A percentile compares a stretch with the other conserved stretches of the same genome.
Conservation (phyloP, 1,140 invertebrate genomes). For the Penaeus chinensis region DNA sequence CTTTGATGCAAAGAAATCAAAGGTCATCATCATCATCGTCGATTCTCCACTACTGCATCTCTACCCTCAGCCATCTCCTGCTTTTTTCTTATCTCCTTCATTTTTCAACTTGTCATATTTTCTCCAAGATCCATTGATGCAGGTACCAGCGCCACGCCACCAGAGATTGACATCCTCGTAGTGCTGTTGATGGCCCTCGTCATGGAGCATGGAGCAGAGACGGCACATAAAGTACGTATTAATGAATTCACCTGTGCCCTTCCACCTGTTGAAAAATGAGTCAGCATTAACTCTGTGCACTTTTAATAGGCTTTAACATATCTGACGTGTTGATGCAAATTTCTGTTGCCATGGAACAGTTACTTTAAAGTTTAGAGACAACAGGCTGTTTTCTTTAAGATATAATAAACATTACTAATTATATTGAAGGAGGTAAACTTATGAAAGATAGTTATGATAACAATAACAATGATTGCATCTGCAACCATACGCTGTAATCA, state of each 20-base stretch:
- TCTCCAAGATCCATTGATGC: constrained; percentile 76
- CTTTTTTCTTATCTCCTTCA: constrained; percentile 46
- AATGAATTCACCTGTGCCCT: constrained; percentile 92
- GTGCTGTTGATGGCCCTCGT: constrained; percentile 68
- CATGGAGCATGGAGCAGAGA: constrained; percentile 90
- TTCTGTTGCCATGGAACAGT: too few species aligned
- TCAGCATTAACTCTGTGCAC: not conserved
- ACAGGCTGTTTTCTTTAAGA: too few species aligned
- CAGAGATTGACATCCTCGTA: constrained; percentile 87
- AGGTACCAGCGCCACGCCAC: constrained; percentile 84
- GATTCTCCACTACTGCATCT: too few species aligned
- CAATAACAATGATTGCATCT: too few species aligned
- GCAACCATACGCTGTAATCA: too few species aligned
- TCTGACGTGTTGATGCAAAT: not conserved
- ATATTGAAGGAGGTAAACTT: not conserved
- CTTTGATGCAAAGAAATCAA: too few species aligned
- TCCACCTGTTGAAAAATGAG: constrained; percentile 70
- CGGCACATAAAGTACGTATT: constrained; percentile 97
- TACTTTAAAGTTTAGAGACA: too few species aligned
- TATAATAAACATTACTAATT: not conserved
- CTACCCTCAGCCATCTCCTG: not conserved
- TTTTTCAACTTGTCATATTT: constrained; percentile 59
- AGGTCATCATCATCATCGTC: too few species aligned
- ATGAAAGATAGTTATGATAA: too few species aligned
- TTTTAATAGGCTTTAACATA: not conserved